These are phyloP conservation scores for Ceratina australensis DNA, from an alignment of 1,140 invertebrate genomes.

Conservation along the genomic window DNA sequence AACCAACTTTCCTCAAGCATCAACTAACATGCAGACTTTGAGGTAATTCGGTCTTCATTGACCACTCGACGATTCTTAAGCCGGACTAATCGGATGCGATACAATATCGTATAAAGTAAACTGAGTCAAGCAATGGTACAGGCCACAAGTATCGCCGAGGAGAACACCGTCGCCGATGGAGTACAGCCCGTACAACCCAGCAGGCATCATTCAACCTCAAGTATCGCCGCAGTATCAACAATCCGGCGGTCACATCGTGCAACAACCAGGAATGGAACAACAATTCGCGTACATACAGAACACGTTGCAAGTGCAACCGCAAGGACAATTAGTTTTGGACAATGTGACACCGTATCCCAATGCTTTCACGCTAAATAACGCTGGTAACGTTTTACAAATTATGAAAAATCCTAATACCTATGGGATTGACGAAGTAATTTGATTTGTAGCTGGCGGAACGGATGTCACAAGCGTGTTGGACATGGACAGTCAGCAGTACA, in stretches of 20 bases:
- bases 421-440: no score
- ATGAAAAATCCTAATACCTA: background rate
- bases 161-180: slow-evolving; percentile 69
- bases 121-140: slow-evolving; percentile 21
- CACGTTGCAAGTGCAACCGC: slow-evolving; percentile 19
- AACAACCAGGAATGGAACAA: slow-evolving; percentile 28
- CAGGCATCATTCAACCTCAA: slow-evolving; percentile 53
- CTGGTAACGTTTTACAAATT: slow-evolving; percentile 30
- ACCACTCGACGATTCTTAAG: no score
- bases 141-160: slow-evolving; percentile 62
- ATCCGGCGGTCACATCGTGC: slow-evolving; percentile 37
- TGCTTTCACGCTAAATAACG: slow-evolving; percentile 40
- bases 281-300: slow-evolving; percentile 46
- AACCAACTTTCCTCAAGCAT: slow-evolving; percentile 37
- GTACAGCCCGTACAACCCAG: slow-evolving; percentile 46
- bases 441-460: slow-evolving; percentile 24
- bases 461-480: slow-evolving; percentile 53
- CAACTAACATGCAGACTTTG: slow-evolving; percentile 50
- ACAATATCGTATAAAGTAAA: no score
- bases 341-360: slow-evolving; percentile 48
- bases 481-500: slow-evolving; percentile 66
- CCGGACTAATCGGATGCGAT: no score
- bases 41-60: slow-evolving; percentile 36
- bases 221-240: slow-evolving; percentile 46
- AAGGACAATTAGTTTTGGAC: slow-evolving; percentile 42